Evolutionary conservation across 1,140 invertebrate species (phyloP).

Genomic region (Aphaenogaster rudis): DNA sequence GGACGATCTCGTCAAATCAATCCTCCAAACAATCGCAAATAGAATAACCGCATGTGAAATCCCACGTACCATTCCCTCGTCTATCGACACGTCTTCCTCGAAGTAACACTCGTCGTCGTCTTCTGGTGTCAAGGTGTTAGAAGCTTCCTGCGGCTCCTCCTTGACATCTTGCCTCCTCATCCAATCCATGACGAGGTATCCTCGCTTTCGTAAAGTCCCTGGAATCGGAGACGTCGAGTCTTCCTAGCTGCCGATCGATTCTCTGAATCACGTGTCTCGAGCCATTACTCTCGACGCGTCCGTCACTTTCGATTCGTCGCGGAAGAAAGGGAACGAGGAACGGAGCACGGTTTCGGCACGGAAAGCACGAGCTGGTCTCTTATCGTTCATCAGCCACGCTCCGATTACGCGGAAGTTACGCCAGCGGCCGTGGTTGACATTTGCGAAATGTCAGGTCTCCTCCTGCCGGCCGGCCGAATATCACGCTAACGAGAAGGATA

Average conservation of each 20-base stretch:
- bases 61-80: conserved; percentile 85
- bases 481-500: conserved; percentile 60
- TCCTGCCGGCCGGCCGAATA: conserved; percentile 25
- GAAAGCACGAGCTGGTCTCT: neutral
- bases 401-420: conserved; percentile 61
- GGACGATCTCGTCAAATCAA: neutral
- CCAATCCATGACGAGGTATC: conserved; percentile 80
- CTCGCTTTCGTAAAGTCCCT: neutral
- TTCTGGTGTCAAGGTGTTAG: conserved; percentile 76
- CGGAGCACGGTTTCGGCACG: neutral
- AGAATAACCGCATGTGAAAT: neutral
- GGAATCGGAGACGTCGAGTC: neutral
- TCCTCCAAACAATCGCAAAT: neutral
- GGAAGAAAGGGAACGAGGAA: neutral
- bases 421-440: conserved; percentile 66
- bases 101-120: conserved; percentile 82
- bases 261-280: conserved; percentile 67
- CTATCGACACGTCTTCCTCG: conserved; percentile 82
- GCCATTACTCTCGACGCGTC: conserved; percentile 22
- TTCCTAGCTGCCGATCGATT: neutral
- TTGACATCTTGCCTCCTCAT: conserved; percentile 78
- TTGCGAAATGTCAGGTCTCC: conserved; percentile 75
- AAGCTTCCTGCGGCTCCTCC: conserved; percentile 78
- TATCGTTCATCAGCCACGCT: conserved; percentile 66
- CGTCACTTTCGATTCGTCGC: conserved; percentile 22